Evolutionary conservation across 2,888 invertebrate species (phyloP), one percentile per base, ranked within the genome.

Genomic region (Plutella xylostella): DNA sequence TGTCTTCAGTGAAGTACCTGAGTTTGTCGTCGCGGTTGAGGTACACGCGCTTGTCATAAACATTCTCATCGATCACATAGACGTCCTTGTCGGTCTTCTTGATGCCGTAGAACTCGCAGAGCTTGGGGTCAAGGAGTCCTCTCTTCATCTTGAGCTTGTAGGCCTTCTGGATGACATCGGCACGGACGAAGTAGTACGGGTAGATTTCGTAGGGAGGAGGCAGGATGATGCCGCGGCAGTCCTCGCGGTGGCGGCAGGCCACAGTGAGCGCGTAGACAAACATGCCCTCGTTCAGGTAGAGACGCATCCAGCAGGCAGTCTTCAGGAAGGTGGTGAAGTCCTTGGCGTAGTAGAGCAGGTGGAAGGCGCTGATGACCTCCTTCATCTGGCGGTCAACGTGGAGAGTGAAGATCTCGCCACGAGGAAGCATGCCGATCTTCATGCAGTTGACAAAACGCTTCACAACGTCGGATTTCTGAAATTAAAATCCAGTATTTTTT

Each of bases 131-230:
- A 9, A 78, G 55, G 15, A 83, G 64, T 17, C 78, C 83, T 48
- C 56, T 77, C 60, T 72, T 84, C 80, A 80, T 80, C 54, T 86
- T 87, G 45, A 85, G 64, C 51, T 83, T 48, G 56, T 86, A 85
- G 4, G 85, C 78, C 45, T 80, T 85, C 49, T 86, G 80, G 55
- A 91, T 83, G 14, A 90, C 87, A 57, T 90, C 88, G 18, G 85
- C 79, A 57, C 88, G 88, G 51, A 90, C 88, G 70, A 88, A 91
- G 64, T 85, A 86, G 74, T 88, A 87, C 0, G 91, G 91, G 51
- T 87, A 80, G 54, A 87, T 79, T 65, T 88, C 87, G 55, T 87
- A 87, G 2, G 84, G 78, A 48, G 87, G 85, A 37, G 87, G 87
- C 22, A 87, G 63, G 21, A 84, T 68, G 45, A 87, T 69, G 25